Percentiles rank a stretch among this genome's conserved stretches.
Conservation (phyloP, 1,140 invertebrate species). For the Drosophila truncata region DNA sequence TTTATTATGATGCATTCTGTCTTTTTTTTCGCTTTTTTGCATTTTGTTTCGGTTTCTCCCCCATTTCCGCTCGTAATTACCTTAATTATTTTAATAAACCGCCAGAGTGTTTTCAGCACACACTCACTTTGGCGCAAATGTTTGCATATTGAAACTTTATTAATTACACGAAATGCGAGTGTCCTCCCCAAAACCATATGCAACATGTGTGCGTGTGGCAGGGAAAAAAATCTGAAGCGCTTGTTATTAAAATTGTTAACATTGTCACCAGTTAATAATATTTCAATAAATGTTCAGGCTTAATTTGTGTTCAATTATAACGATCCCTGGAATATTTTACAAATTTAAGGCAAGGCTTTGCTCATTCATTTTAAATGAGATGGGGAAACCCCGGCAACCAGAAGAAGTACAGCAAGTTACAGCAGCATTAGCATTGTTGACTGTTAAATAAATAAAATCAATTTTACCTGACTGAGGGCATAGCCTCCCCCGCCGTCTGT, state of each 20-base stretch:
- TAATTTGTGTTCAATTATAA: constrained; percentile 52
- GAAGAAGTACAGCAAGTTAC: constrained; percentile 51
- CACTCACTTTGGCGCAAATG: constrained; percentile 62
- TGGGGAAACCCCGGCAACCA: constrained; percentile 35
- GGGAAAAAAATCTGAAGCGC: constrained; percentile 50
- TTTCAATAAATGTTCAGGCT: constrained; percentile 65
- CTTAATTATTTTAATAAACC: constrained; percentile 84
- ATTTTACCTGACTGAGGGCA: constrained; percentile 55
- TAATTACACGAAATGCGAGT: constrained; percentile 62
- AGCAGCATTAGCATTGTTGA: constrained; percentile 57
- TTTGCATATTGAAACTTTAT: constrained; percentile 74
- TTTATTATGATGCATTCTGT: constrained; percentile 53
- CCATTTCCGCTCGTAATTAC: constrained; percentile 67
- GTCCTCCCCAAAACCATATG: constrained; percentile 39
- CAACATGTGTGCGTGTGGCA: constrained; percentile 53
- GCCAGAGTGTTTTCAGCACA: constrained; percentile 53
- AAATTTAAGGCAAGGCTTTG: constrained; percentile 8
- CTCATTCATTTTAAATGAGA: constrained; percentile 72
- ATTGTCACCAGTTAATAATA: constrained; percentile 79
- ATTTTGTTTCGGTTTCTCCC: background rate
- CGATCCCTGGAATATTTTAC: background rate
- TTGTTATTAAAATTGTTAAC: constrained; percentile 77
- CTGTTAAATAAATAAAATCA: constrained; percentile 82
- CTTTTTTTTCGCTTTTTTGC: background rate
- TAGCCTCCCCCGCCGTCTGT: constrained; percentile 10